Base-by-base conservation (phyloP, 2,888 invertebrate species). In the Agrilus cyanescens region DNA sequence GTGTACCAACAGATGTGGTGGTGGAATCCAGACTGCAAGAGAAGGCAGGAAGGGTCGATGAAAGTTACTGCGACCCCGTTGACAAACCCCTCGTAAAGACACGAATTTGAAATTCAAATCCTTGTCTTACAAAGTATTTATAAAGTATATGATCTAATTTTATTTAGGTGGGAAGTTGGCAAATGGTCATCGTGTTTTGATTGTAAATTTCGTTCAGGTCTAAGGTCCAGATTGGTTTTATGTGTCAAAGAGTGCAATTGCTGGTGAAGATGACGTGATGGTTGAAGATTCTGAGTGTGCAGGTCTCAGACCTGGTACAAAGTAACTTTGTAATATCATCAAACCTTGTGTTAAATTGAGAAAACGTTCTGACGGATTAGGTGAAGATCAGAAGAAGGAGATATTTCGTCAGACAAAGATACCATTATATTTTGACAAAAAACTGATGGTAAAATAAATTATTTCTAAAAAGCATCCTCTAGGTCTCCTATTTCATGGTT, bases 161-260 rank as follows among this genome's bases (percentile, higher is more conserved):
- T 31, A 40, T 47, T 5, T 46, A 78, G 78, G 57, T 80, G 80
- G 79, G 71, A 75, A 58, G 66, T 71, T 4, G 78, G 78, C 6
- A 73, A 73, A 40, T 80, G 79, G 80, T 74, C 77, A 48, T 69
- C 70, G 45, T 81, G 80, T 55, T 71, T 70, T 32, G 74, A 75
- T 1, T 74, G 74, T 50, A 66, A 66, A 51, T 65, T 64, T 40
- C 65, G 66, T 46, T 62, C 67, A 7, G 74, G 73, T 1, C 54
- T 63, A 4, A 59, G 62, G 39, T 59, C 56, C 20, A 60, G 74
- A 4, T 66, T 67, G 46, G 70, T 74, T 10, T 69, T 71, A 42
- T 75, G 74, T 49, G 64, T 72, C 0, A 58, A 60, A 37, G 67
- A 71, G n/a, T 46, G 61, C 67, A 3, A 62, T 56, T 37, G 38